These are phyloP conservation scores for Melanostoma scalare DNA, from an alignment of 2,888 invertebrate genomes.

Conservation along the genomic window DNA sequence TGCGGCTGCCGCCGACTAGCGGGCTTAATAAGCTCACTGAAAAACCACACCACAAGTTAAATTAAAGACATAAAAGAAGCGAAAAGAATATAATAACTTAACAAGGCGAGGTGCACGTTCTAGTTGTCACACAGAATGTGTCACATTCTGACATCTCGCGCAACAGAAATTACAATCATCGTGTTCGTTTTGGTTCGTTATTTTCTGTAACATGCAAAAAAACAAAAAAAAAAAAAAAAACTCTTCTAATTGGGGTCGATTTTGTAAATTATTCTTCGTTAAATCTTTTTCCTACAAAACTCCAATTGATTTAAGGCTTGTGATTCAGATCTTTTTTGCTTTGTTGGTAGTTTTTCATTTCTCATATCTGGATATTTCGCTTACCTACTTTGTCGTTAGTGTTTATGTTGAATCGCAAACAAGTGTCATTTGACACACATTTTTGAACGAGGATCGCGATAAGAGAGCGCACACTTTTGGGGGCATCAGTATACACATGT, in stretches of 20 bases:
- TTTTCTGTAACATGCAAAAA: slow-evolving; percentile 37
- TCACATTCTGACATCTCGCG: slow-evolving; percentile 13
- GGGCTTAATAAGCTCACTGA: slow-evolving; percentile 20
- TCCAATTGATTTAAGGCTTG: too few relatives aligned
- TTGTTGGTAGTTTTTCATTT: slow-evolving; percentile 53
- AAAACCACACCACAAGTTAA: slow-evolving; percentile 6
- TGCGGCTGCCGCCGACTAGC: neutral
- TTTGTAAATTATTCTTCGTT: slow-evolving; percentile 16
- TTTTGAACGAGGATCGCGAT: slow-evolving; percentile 34
- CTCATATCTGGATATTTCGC: neutral
- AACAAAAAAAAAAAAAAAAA: slow-evolving; percentile 26
- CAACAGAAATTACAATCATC: neutral
- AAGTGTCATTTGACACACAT: slow-evolving; percentile 52
- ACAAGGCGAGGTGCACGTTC: slow-evolving; percentile 40
- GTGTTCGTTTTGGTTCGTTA: slow-evolving; percentile 15
- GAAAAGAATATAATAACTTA: slow-evolving; percentile 15
- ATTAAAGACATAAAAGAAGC: neutral
- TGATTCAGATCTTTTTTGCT: slow-evolving; percentile 25
- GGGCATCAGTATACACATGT: slow-evolving; percentile 13
- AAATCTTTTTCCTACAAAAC: slow-evolving; percentile 7
- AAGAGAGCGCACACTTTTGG: slow-evolving; percentile 42
- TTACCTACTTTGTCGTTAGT: slow-evolving; percentile 1
- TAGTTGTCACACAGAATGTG: slow-evolving; percentile 37
- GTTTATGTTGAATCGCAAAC: slow-evolving; percentile 24
- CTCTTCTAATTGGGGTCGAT: slow-evolving; percentile 12